Percentiles rank a stretch among this genome's conserved stretches.
These are phyloP conservation scores for human DNA, from an alignment of 2,113 vertebrate genomes.

Conservation along the genomic window DNA sequence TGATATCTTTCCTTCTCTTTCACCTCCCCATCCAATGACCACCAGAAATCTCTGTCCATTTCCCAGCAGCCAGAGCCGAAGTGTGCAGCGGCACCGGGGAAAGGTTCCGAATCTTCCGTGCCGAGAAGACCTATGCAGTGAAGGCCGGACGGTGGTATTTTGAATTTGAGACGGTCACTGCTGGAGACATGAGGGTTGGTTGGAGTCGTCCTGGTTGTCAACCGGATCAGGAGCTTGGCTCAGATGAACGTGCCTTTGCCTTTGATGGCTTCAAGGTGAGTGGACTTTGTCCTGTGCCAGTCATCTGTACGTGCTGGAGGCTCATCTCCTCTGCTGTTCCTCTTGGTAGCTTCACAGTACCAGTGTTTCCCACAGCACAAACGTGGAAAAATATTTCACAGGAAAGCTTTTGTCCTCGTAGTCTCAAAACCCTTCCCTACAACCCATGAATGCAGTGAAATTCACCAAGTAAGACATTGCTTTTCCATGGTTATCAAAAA, in stretches of 20 bases:
- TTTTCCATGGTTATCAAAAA: background rate
- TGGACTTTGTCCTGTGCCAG: background rate
- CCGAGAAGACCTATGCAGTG: constrained; percentile 95
- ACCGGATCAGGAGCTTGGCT: constrained; percentile 94
- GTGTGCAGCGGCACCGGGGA: constrained; percentile 87
- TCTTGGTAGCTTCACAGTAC: background rate
- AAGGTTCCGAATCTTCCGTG: constrained; percentile 95
- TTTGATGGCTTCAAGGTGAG: constrained; percentile 97
- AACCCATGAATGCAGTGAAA: background rate
- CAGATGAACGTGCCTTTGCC: constrained; percentile 95
- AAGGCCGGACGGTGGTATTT: constrained; percentile 96
- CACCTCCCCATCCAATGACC: background rate
- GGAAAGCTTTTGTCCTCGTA: background rate
- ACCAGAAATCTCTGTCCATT: background rate
- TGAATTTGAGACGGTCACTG: constrained; percentile 93
- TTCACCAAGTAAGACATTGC: background rate
- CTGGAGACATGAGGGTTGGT: constrained; percentile 95
- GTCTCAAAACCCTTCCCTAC: background rate
- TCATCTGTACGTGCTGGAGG: accelerated
- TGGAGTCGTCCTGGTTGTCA: constrained; percentile 94
- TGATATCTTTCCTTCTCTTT: background rate
- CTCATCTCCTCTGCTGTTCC: background rate
- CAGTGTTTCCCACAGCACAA: background rate
- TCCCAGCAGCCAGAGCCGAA: constrained; percentile 86
- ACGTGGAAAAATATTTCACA: background rate